These are phyloP conservation scores for Drosophila pseudotakahashii DNA, from an alignment of 2,888 invertebrate genomes.

Conservation along the genomic window DNA sequence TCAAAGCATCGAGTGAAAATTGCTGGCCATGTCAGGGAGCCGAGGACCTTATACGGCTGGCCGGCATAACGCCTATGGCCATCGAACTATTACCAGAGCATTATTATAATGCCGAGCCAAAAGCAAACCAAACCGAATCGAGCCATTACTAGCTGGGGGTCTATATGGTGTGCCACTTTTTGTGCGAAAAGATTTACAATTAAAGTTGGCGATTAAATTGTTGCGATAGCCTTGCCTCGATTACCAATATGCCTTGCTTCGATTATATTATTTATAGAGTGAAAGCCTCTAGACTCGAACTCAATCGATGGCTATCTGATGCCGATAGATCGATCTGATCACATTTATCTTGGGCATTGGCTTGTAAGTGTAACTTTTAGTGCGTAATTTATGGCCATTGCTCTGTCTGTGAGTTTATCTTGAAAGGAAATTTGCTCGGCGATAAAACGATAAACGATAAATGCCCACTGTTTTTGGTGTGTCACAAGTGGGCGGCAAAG, in stretches of 20 bases:
- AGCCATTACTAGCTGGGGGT: slow-evolving; percentile 60
- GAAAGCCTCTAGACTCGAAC: slow-evolving; percentile 55
- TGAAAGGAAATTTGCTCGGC: slow-evolving; percentile 76
- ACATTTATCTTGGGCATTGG: slow-evolving; percentile 65
- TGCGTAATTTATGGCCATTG: slow-evolving; percentile 79
- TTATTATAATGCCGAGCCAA: slow-evolving; percentile 67
- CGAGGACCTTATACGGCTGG: slow-evolving; percentile 72
- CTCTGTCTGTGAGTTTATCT: slow-evolving; percentile 71
- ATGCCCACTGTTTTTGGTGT: slow-evolving; percentile 43
- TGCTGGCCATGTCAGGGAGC: slow-evolving; percentile 61
- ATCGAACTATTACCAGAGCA: slow-evolving; percentile 64
- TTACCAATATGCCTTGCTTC: slow-evolving; percentile 66
- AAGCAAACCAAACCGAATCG: slow-evolving; percentile 16
- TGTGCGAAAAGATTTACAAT: slow-evolving; percentile 69
- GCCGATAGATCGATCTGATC: slow-evolving; percentile 42
- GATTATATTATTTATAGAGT: slow-evolving; percentile 78
- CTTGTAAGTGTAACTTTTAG: slow-evolving; percentile 60
- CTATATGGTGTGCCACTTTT: slow-evolving; percentile 36
- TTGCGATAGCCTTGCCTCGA: slow-evolving; percentile 73
- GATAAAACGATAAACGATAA: slow-evolving; percentile 61
- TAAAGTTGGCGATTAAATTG: slow-evolving; percentile 76
- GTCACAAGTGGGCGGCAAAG: slow-evolving; percentile 56
- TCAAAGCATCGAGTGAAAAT: slow-evolving; percentile 75
- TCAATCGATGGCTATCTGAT: slow-evolving; percentile 62
- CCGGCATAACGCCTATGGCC: slow-evolving; percentile 68